Evolutionary conservation across 2,113 vertebrate species (phyloP).

Genomic region (Epinephelus lanceolatus): DNA sequence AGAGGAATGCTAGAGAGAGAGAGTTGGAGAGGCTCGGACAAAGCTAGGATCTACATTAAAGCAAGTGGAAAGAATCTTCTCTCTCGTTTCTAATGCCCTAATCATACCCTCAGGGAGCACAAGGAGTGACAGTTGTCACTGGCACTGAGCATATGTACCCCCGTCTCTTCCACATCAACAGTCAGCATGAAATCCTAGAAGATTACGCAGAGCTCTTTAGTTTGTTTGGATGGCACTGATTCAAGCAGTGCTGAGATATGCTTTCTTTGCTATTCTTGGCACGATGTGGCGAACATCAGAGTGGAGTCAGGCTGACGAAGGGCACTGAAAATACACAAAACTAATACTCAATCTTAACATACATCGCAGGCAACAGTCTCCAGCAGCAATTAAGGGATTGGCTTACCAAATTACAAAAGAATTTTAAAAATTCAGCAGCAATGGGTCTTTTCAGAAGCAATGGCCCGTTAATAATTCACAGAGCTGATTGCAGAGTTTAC

Average conservation of each 20-base stretch:
- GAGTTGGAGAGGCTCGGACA: constrained; percentile 13
- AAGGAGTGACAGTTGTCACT: constrained; percentile 64
- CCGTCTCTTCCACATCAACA: constrained; percentile 50
- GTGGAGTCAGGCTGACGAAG: constrained; percentile 22
- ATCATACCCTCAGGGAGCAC: constrained; percentile 37
- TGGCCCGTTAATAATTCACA: not conserved
- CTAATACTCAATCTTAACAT: constrained; percentile 16
- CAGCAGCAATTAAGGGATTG: constrained; percentile 1
- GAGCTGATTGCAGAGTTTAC: not conserved
- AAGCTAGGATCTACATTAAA: constrained; percentile 41
- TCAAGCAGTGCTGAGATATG: constrained; percentile 41
- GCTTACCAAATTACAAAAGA: constrained; percentile 25
- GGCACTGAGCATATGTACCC: constrained; percentile 48
- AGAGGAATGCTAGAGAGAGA: constrained; percentile 54
- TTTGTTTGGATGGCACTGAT: constrained; percentile 47
- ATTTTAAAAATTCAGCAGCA: constrained; percentile 8
- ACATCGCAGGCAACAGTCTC: constrained; percentile 23
- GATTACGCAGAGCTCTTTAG: constrained; percentile 54
- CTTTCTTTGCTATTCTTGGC: constrained; percentile 74
- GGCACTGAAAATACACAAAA: constrained; percentile 55
- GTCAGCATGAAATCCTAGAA: constrained; percentile 71
- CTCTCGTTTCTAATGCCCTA: constrained; percentile 31
- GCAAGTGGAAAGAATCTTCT: constrained; percentile 59
- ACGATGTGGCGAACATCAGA: constrained; percentile 5
- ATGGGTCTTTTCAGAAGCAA: constrained; percentile 9